Base-by-base conservation (phyloP, 2,113 vertebrate genomes). In the Sinocyclocheilus anophthalmus region DNA sequence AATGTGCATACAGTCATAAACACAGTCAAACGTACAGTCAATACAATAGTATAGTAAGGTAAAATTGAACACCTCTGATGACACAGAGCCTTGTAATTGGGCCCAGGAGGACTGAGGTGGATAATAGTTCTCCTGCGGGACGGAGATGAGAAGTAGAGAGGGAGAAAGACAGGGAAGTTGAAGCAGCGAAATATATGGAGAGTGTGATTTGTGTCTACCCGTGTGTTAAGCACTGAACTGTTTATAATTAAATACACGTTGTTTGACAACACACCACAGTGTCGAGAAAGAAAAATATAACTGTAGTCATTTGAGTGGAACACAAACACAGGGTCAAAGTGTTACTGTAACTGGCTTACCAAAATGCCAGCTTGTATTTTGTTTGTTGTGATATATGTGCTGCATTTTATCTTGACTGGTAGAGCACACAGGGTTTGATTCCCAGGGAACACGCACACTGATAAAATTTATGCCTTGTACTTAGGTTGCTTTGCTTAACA, bases 211-310 rank as follows among this genome's bases (percentile, higher is more conserved):
- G 84, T 81, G 89, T 87, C 84, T 88, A 87, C 57, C 75, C 80
- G 86, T 87, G 89, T 88, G 89, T 87, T 86, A 90, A 90, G 86
- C 72, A 87, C 77, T 85, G 53, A 67, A 85, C 57, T 90, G 89
- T 90, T 90, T 87, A 85, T 87, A 90, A 88, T 90, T 87, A 87
- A 88, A 90, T 85, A 65, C 72, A 85, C 50, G 72, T 81, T 90
- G 89, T 90, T 88, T 88, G 89, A 87, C 87, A 90, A 90, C 89
- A 90, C 30, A 42, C 22, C 30, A 39, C 67, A 85, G 53, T 72
- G 81, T 18, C 81, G n/a, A 55, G 65, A 72, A 59, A 75, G 83
- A 80, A 81, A 85, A 79, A 76, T 80, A 73, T 80, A 11, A 72
- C 45, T 65, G 89, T 14, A 76, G n/a, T 14, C 73, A 48, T 76